Conservation (phyloP, 30 jellyfish, hydroid and myxozoan species). For the Aurelia aurita region DNA sequence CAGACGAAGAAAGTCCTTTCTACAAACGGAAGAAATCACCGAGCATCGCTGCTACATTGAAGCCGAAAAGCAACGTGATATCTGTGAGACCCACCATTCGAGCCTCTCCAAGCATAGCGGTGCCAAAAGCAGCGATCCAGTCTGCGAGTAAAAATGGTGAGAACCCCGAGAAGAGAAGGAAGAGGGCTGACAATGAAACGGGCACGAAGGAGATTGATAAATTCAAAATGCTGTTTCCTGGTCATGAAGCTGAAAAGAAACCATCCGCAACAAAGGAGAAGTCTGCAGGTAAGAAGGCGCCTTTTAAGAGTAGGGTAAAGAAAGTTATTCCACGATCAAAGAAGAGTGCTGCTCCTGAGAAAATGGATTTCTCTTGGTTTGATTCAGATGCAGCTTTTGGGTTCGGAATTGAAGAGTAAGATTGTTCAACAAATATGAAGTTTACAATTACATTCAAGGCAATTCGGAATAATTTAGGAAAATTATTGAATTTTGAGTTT, state of each 20-base stretch:
- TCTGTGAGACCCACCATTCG: constrained; percentile 47
- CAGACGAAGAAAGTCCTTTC: constrained; percentile 60
- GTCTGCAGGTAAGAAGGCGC: constrained; percentile 37
- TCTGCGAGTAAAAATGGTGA: not conserved
- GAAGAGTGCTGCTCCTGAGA: constrained; percentile 36
- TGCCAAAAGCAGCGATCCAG: not conserved
- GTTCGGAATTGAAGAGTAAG: constrained; percentile 65
- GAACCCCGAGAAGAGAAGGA: constrained; percentile 17
- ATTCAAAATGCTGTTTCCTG: constrained; percentile 56
- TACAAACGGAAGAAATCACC: constrained; percentile 32
- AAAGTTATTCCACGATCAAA: constrained; percentile 66
- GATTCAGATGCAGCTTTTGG: constrained; percentile 91
- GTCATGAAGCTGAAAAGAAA: constrained; percentile 12
- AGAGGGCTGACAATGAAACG: constrained; percentile 8
- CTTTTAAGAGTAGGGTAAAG: constrained; percentile 76
- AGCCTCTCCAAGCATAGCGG: constrained; percentile 41
- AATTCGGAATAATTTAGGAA: too few species aligned
- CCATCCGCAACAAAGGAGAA: not conserved
- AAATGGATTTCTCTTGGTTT: constrained; percentile 81
- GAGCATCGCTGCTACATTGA: not conserved
- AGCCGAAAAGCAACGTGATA: constrained; percentile 11
- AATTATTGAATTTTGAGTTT: too few species aligned
- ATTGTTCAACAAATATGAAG: too few species aligned
- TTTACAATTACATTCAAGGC: too few species aligned
- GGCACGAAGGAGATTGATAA: constrained; percentile 33